These are phyloP conservation scores for Metellina segmentata DNA, from an alignment of 2,888 invertebrate genomes.

Conservation along the genomic window DNA sequence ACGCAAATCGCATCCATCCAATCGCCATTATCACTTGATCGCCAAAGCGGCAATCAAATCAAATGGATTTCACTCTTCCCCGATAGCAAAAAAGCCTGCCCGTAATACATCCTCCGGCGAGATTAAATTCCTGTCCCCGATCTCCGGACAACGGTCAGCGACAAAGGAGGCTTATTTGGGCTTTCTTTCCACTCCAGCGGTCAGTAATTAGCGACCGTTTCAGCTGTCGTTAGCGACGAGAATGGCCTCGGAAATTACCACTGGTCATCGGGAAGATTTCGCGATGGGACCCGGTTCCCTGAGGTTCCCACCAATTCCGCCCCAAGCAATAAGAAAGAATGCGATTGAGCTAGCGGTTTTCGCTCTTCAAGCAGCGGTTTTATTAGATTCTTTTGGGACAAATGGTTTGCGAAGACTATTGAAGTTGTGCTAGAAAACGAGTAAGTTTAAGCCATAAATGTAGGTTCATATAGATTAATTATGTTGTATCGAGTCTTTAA, in stretches of 20 bases:
- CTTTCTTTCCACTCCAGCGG: slow-evolving; percentile 34
- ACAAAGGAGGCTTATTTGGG: slow-evolving; percentile 16
- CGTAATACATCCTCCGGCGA: not conserved
- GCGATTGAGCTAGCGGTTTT: not conserved
- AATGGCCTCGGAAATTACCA: slow-evolving; percentile 15
- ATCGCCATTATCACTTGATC: not conserved
- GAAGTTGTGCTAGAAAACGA: too few species aligned
- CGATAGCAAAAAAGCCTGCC: not conserved
- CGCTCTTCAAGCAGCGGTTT: too few species aligned
- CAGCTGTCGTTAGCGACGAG: slow-evolving; percentile 3
- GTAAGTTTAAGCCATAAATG: too few species aligned
- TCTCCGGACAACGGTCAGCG: not conserved
- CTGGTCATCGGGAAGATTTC: not conserved
- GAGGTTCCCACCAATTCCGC: not conserved
- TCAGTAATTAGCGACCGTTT: slow-evolving; percentile 45
- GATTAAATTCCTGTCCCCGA: not conserved
- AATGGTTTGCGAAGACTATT: too few species aligned
- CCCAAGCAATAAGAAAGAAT: not conserved
- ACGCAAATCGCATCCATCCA: not conserved
- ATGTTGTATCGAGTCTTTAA: too few species aligned
- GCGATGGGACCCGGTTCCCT: not conserved
- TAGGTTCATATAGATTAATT: too few species aligned
- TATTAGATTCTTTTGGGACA: too few species aligned
- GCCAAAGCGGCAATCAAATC: not conserved
- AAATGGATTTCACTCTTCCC: not conserved